Conservation (phyloP, 2,113 vertebrate species). For the Catharus bicknelli region DNA sequence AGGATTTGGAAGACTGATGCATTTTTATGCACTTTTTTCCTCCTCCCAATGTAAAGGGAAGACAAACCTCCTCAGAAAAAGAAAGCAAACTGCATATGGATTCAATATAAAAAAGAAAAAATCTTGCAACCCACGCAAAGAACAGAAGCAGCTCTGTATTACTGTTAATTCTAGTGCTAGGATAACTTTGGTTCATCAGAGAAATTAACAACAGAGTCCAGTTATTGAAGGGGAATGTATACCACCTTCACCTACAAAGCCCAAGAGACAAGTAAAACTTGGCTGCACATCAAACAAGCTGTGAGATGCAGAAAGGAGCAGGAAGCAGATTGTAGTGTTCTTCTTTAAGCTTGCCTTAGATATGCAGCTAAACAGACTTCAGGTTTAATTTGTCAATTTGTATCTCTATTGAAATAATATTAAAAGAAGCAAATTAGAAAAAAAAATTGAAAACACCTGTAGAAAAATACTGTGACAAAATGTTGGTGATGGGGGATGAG, state of each 20-base stretch:
- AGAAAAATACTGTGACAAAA: neutral
- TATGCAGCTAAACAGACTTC: neutral
- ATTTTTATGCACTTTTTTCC: neutral
- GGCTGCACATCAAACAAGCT: neutral
- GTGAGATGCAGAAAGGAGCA: neutral
- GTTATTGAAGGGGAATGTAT: neutral
- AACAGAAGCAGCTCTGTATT: neutral
- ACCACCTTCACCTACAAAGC: neutral
- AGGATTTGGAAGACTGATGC: neutral
- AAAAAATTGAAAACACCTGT: neutral
- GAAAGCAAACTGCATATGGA: neutral
- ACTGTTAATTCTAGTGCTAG: neutral
- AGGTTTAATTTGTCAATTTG: neutral
- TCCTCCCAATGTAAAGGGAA: neutral
- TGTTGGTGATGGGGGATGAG: fast-evolving
- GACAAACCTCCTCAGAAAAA: neutral
- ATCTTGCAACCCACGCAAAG: fast-evolving
- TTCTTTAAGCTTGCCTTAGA: neutral
- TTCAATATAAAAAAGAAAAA: neutral
- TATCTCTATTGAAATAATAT: neutral
- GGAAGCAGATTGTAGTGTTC: neutral
- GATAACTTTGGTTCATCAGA: neutral
- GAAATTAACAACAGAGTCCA: neutral
- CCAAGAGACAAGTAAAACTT: neutral
- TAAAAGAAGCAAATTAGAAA: neutral